Conservation (phyloP, 2,113 vertebrate species). For the Leucopsar rothschildi region DNA sequence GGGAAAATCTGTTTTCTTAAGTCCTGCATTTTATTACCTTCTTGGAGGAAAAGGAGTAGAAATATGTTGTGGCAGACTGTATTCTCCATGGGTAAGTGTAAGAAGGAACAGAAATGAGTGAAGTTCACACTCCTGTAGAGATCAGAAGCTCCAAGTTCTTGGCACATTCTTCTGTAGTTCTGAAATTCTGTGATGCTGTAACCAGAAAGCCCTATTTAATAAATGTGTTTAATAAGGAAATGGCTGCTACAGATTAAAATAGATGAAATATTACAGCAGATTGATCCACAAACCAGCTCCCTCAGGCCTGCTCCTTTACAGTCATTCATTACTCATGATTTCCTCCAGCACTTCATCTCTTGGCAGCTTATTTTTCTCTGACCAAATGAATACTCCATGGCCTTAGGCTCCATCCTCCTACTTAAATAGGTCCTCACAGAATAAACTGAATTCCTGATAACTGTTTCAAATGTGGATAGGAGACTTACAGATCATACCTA, state of each 20-base stretch:
- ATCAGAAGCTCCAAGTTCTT: background rate
- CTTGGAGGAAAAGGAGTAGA: background rate
- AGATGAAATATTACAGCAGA: background rate
- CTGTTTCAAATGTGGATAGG: background rate
- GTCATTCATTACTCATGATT: background rate
- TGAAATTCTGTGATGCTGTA: background rate
- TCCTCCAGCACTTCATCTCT: background rate
- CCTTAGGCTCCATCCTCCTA: background rate
- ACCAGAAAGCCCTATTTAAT: background rate
- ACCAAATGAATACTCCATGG: background rate
- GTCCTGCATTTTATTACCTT: background rate
- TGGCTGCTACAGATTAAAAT: background rate
- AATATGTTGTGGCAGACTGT: background rate
- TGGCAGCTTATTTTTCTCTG: background rate
- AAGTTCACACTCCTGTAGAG: background rate
- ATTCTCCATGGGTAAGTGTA: background rate
- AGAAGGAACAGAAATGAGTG: background rate
- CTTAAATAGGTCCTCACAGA: background rate
- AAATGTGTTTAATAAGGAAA: background rate
- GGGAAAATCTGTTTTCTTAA: background rate
- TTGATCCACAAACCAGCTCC: background rate
- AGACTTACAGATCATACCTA: background rate
- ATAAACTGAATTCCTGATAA: background rate
- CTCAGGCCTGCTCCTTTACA: background rate
- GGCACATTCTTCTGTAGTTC: background rate